Evolutionary conservation across 2,797 vertebrate genomes (phyloP).

Genomic region (Muscicapa striata): DNA sequence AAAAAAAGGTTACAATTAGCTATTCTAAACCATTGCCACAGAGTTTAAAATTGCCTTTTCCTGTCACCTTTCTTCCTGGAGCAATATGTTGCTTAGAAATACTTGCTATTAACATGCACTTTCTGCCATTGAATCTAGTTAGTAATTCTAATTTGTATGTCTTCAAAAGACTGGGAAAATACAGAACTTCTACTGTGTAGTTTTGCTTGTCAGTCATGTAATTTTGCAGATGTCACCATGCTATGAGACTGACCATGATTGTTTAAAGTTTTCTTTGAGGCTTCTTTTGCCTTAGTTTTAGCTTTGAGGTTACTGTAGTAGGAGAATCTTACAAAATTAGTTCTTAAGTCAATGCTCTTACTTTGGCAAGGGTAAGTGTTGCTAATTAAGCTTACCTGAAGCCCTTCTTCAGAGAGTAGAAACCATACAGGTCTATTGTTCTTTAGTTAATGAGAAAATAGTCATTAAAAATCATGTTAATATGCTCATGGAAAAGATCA

Average conservation of each 20-base stretch:
- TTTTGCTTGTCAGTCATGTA: conserved; percentile 33
- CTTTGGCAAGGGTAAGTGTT: background rate
- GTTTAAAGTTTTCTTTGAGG: background rate
- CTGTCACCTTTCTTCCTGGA: conserved; percentile 64
- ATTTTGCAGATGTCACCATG: conserved; percentile 27
- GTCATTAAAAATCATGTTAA: background rate
- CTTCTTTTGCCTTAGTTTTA: background rate
- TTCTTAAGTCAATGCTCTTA: background rate
- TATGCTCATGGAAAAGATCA: background rate
- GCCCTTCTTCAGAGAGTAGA: background rate
- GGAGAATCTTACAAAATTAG: background rate
- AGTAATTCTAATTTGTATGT: conserved; percentile 53
- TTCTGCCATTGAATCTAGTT: conserved; percentile 46
- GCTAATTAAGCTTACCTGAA: background rate
- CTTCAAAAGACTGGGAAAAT: conserved; percentile 26
- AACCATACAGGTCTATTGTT: background rate
- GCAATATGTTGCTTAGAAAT: conserved; percentile 61
- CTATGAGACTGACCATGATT: background rate
- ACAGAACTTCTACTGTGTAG: background rate
- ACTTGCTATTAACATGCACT: conserved; percentile 53
- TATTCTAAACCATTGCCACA: conserved; percentile 59
- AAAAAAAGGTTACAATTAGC: conserved; percentile 62
- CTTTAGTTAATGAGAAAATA: background rate
- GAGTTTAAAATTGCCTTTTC: conserved; percentile 57
- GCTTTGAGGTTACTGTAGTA: background rate